phyloP scores from a whole-genome alignment of 2,113 vertebrate genomes.

The Syrrhaptes paradoxus region DNA sequence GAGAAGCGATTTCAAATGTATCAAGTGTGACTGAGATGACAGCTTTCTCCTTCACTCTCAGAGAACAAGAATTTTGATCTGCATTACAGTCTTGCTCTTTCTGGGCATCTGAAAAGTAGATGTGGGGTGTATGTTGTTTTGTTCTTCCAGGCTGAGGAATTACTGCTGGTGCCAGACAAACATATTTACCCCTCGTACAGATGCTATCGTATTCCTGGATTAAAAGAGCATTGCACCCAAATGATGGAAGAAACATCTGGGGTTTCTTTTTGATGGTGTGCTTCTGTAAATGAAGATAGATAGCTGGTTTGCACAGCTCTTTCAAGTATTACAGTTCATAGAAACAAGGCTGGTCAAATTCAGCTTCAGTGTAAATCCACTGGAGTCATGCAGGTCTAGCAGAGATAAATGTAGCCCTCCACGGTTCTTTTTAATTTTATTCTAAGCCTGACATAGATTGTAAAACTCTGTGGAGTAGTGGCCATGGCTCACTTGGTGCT shows the following conservation, averaged over 20 bases:
- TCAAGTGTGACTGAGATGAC: not conserved
- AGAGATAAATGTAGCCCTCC: not conserved
- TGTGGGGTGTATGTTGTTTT: constrained; percentile 9
- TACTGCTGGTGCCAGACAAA: constrained; percentile 16
- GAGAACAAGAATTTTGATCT: constrained; percentile 38
- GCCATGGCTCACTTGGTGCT: not conserved
- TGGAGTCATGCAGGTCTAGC: not conserved
- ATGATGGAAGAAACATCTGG: constrained; percentile 41
- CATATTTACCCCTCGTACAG: constrained; percentile 6
- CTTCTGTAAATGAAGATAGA: constrained; percentile 30
- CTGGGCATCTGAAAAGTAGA: constrained; percentile 10
- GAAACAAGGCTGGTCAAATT: not conserved
- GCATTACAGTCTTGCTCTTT: constrained; percentile 2
- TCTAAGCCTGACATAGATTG: not conserved
- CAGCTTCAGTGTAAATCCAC: not conserved
- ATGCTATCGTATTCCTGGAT: not conserved
- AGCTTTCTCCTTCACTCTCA: not conserved
- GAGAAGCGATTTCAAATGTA: not conserved
- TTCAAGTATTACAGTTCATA: not conserved
- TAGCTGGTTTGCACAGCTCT: not conserved
- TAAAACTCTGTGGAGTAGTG: not conserved
- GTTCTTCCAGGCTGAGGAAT: constrained; percentile 22
- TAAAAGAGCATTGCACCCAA: constrained; percentile 31
- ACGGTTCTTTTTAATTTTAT: not conserved
- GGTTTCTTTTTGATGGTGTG: constrained; percentile 10